Evolutionary conservation across 64 coral and sea anemone species (phyloP), one percentile per base, ranked within the genome.

Genomic region (Catalaphyllia jardinei): DNA sequence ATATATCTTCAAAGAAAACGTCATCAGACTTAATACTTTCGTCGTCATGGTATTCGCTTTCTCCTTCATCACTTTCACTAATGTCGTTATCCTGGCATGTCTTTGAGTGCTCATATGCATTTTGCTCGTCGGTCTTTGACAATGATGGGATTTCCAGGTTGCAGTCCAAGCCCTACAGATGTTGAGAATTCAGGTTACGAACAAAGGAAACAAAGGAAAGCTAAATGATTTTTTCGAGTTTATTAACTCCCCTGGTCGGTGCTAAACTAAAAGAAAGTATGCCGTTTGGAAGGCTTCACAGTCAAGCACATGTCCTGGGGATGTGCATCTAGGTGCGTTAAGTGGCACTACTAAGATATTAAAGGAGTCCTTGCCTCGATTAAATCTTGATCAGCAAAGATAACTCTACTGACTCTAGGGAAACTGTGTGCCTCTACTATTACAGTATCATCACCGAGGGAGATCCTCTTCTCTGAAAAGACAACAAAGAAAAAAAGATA

Each of bases 1-100:
- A 85, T 71, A 85, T 85, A 67, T 85, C 81, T 12, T 85, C 81
- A 28, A 46, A 85, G 61, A 85, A 85, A 17, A 51, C 35, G 42
- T 85, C 62, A 50, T 71, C 62, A 22, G 81, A 85, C 65, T 69
- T 11, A 10, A 2, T 20, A 65, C 24, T 27, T 69, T 85, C 76
- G 6, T 79, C 62, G 38, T 85, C 35, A 12, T 54, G 38, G 13
- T 71, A 24, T 71, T 28, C 62, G 11, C 24, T 71, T 71, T 9
- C 81, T 24, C 2, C 20, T 11, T 71, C 22, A 5, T 85, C 55
- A 0, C n/a, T 16, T 29, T 59, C 79, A 24, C 62, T 71, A 71
- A 22, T 52, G 63, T 22, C 8, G 74, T 17, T 77, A 50, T 77
- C 15, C 39, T 73, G 71, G 71, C 15, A 30, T 29, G 25, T 73